A percentile compares a stretch with the other conserved stretches of the same genome.
phyloP scores from a whole-genome alignment of 1,140 invertebrate genomes.

The Bombus waltoni region DNA sequence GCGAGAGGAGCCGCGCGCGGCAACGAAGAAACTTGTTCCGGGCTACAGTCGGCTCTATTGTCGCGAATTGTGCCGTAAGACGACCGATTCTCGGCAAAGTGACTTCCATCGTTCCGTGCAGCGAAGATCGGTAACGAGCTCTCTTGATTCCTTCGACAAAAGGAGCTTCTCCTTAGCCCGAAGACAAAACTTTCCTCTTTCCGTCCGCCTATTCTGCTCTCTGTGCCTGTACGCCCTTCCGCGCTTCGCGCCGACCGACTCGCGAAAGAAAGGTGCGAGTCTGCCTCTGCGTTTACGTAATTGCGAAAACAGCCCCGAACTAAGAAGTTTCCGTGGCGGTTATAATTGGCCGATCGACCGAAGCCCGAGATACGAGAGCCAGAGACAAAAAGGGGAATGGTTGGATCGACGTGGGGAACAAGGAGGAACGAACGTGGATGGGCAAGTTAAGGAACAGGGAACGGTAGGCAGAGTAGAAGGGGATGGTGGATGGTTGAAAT shows the following conservation, averaged over 20 bases:
- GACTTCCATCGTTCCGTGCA: slow-evolving; percentile 44
- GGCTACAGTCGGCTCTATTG: slow-evolving; percentile 42
- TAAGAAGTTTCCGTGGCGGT: slow-evolving; percentile 16
- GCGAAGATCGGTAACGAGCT: slow-evolving; percentile 39
- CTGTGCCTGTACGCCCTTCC: not conserved
- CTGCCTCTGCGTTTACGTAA: slow-evolving; percentile 31
- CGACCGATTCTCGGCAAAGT: slow-evolving; percentile 23
- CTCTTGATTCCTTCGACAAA: slow-evolving; percentile 45
- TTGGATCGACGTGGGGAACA: too few relatives aligned
- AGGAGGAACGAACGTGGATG: not conserved
- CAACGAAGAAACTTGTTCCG: slow-evolving; percentile 44
- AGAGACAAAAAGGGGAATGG: not conserved
- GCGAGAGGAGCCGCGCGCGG: slow-evolving; percentile 3
- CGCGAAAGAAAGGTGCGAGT: not conserved
- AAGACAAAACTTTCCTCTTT: slow-evolving; percentile 21
- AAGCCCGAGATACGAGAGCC: not conserved
- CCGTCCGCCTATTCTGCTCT: not conserved
- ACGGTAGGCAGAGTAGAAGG: not conserved
- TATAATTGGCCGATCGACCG: slow-evolving; percentile 47
- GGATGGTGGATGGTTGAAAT: not conserved
- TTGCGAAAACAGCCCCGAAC: slow-evolving; percentile 35
- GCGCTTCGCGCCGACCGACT: too few relatives aligned
- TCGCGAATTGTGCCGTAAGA: slow-evolving; percentile 38
- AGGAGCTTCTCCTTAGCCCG: slow-evolving; percentile 2
- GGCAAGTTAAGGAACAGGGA: too few relatives aligned